phyloP scores from a whole-genome alignment of 1,140 invertebrate genomes.

The Scaptomyza hsui region DNA sequence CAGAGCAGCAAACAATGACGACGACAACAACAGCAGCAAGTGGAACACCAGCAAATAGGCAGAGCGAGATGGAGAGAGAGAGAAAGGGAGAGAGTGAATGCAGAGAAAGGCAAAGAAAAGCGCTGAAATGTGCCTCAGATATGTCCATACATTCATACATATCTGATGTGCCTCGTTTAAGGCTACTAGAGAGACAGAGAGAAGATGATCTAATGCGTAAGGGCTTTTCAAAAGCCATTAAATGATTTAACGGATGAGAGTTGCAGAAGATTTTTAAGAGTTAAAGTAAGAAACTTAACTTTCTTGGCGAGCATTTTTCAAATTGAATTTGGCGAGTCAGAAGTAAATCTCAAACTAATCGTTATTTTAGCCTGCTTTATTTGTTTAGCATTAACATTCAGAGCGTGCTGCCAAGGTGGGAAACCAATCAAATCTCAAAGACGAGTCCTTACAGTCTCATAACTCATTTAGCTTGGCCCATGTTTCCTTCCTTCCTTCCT shows the following conservation, averaged over 20 bases:
- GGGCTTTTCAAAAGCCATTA: slow-evolving; percentile 12
- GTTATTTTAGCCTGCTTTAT: slow-evolving; percentile 19
- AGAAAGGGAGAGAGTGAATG: slow-evolving; percentile 3
- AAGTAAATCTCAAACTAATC: slow-evolving; percentile 37
- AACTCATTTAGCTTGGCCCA: slow-evolving; percentile 68
- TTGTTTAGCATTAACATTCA: slow-evolving; percentile 35
- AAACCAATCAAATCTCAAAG: slow-evolving; percentile 48
- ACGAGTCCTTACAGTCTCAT: slow-evolving; percentile 17
- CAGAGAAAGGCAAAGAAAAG: slow-evolving; percentile 9
- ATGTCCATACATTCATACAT: slow-evolving; percentile 10
- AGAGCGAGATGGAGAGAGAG: slow-evolving; percentile 10
- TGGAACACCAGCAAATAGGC: slow-evolving; percentile 2
- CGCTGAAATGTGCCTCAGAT: slow-evolving; percentile 30
- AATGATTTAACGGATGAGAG: slow-evolving; percentile 15
- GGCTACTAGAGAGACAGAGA: no score
- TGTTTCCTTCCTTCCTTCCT: slow-evolving; percentile 38
- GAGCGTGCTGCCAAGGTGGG: neutral
- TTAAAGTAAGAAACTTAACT: no score
- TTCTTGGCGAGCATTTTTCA: neutral
- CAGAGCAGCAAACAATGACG: slow-evolving; percentile 59
- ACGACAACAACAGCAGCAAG: slow-evolving; percentile 30
- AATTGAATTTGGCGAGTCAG: neutral
- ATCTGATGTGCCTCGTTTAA: slow-evolving; percentile 1
- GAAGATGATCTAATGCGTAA: slow-evolving; percentile 28
- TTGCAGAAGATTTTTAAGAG: no score